phyloP scores from a whole-genome alignment of 2,113 vertebrate genomes.

The Leptocoma aspasia region DNA sequence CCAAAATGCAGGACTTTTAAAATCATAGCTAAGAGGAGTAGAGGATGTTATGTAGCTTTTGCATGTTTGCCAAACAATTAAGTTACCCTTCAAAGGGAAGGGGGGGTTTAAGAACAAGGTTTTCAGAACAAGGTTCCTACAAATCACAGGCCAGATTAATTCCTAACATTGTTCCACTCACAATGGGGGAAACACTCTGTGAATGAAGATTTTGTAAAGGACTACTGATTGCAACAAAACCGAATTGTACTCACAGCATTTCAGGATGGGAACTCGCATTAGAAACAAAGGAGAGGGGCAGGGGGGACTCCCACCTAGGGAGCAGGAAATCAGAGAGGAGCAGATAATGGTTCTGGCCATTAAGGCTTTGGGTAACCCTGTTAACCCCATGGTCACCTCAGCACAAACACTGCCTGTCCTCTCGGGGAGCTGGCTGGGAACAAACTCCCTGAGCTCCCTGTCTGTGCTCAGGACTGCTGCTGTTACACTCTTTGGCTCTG shows the following conservation, averaged over 20 bases:
- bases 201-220: constrained; percentile 45
- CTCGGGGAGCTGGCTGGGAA: neutral
- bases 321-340: constrained; percentile 48
- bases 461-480: neutral
- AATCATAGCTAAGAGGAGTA: neutral
- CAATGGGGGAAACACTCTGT: constrained; percentile 31
- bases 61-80: neutral
- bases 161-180: constrained; percentile 51
- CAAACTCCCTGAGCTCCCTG: neutral
- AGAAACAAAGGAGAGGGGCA: constrained; percentile 47
- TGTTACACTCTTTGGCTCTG: neutral
- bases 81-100: neutral
- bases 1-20: neutral
- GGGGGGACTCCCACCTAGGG: constrained; percentile 20
- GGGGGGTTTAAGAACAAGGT: neutral
- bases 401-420: neutral
- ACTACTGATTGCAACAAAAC: constrained; percentile 18
- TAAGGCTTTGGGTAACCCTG: neutral
- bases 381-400: constrained; percentile 6
- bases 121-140: constrained; percentile 11
- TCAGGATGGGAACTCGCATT: constrained; percentile 41
- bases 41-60: neutral
- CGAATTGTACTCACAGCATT: neutral
- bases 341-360: constrained; percentile 22
- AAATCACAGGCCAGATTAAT: neutral